Percentiles rank a stretch among this genome's conserved stretches.
phyloP scores from a whole-genome alignment of 2,113 vertebrate species.

The Martes martes region DNA sequence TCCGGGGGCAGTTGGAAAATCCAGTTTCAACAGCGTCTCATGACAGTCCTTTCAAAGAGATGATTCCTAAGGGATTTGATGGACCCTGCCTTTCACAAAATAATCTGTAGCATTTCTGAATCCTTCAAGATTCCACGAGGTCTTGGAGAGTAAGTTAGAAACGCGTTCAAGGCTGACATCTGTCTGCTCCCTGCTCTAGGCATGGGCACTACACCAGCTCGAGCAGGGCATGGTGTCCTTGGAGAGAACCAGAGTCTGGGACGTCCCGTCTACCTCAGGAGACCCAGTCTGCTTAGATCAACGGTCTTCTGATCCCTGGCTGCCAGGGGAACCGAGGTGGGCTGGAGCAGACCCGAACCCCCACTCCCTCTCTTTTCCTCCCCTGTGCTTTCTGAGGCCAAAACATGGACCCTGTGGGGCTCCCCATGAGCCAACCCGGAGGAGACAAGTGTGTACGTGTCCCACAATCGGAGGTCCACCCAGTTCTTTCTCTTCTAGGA shows the following conservation, averaged over 20 bases:
- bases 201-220: background rate
- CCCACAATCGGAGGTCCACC: background rate
- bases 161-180: background rate
- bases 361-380: accelerated
- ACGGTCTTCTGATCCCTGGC: accelerated
- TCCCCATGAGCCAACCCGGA: background rate
- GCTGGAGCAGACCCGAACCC: background rate
- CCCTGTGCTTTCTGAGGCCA: background rate
- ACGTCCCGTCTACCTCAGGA: background rate
- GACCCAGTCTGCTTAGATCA: background rate
- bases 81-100: background rate
- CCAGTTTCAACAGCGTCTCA: background rate
- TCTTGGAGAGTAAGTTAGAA: background rate
- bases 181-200: accelerated
- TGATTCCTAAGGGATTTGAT: background rate
- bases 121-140: accelerated
- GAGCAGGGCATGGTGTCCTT: background rate
- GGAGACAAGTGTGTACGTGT: background rate
- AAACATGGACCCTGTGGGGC: too few species aligned
- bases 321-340: accelerated
- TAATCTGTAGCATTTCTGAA: accelerated
- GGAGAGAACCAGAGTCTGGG: too few species aligned
- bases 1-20: background rate
- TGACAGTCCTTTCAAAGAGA: background rate
- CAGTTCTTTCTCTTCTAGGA: background rate